A percentile compares a stretch with the other conserved stretches of the same genome.
These are phyloP conservation scores for Syngnathus scovelli DNA, from an alignment of 2,113 vertebrate genomes.

Conservation along the genomic window DNA sequence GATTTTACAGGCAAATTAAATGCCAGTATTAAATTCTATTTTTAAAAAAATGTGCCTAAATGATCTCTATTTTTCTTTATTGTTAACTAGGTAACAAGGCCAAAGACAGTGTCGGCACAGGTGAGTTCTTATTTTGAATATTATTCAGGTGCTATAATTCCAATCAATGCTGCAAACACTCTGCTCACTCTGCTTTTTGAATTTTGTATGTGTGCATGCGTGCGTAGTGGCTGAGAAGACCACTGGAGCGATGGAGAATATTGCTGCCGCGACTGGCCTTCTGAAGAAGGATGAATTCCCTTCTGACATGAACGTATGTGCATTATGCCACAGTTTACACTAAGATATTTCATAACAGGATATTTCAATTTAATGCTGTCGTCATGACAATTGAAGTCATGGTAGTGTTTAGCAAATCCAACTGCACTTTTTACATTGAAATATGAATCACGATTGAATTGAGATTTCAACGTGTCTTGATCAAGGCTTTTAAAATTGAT, in stretches of 20 bases:
- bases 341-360: too few species aligned
- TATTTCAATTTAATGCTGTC: neutral
- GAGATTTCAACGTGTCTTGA: neutral
- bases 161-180: neutral
- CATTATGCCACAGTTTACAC: neutral
- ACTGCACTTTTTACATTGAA: neutral
- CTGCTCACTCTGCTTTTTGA: neutral
- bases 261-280: constrained; percentile 89
- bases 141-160: neutral
- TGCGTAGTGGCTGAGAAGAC: constrained; percentile 92
- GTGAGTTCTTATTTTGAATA: constrained; percentile 64
- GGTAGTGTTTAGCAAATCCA: neutral
- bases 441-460: neutral
- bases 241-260: constrained; percentile 90
- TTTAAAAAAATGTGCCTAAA: neutral
- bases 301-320: constrained; percentile 85
- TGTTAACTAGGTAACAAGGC: constrained; percentile 84
- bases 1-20: neutral
- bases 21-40: neutral
- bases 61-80: constrained; percentile 15
- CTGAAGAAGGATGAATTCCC: constrained; percentile 96
- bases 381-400: neutral
- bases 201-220: too few species aligned
- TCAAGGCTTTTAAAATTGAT: neutral
- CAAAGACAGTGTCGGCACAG: constrained; percentile 90